A percentile compares a stretch with the other conserved stretches of the same genome.
These are phyloP conservation scores for Bombylius major DNA, from an alignment of 2,888 invertebrate species.

Conservation along the genomic window DNA sequence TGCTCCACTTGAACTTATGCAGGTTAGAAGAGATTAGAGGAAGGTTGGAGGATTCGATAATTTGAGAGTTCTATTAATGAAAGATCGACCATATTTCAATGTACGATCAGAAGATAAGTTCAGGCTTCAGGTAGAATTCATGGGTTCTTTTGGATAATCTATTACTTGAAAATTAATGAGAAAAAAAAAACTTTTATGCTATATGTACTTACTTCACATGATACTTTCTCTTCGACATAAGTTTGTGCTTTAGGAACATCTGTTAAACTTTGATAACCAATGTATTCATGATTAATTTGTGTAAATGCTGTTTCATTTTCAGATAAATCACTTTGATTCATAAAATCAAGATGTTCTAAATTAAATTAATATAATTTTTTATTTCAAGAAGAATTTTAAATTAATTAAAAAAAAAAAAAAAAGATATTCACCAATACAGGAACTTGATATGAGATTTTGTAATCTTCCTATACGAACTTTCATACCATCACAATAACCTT, in stretches of 20 bases:
- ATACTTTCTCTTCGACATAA: conserved; percentile 52
- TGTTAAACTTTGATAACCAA: conserved; percentile 89
- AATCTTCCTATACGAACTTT: conserved; percentile 88
- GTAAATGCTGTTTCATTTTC: conserved; percentile 71
- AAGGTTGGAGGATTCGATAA: too few relatives aligned
- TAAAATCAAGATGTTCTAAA: conserved; percentile 90
- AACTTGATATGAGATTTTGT: conserved; percentile 95
- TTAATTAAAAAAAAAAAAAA: neutral
- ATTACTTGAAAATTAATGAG: neutral
- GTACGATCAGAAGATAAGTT: too few relatives aligned
- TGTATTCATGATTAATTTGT: conserved; percentile 82
- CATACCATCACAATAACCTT: conserved; percentile 90
- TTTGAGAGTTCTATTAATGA: too few relatives aligned
- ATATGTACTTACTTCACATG: conserved; percentile 36
- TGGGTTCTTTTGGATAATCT: neutral
- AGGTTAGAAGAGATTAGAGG: too few relatives aligned
- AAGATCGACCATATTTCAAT: too few relatives aligned
- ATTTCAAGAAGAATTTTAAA: neutral
- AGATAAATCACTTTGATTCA: conserved; percentile 67
- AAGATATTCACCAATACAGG: conserved; percentile 65
- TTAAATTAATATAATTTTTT: neutral
- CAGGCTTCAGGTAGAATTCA: too few relatives aligned
- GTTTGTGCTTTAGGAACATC: conserved; percentile 78
- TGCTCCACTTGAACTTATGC: too few relatives aligned
- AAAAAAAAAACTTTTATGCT: neutral